A percentile compares a stretch with the other conserved stretches of the same genome.
phyloP scores from a whole-genome alignment of 2,797 vertebrate species.

The Melanotaenia pygmaea region DNA sequence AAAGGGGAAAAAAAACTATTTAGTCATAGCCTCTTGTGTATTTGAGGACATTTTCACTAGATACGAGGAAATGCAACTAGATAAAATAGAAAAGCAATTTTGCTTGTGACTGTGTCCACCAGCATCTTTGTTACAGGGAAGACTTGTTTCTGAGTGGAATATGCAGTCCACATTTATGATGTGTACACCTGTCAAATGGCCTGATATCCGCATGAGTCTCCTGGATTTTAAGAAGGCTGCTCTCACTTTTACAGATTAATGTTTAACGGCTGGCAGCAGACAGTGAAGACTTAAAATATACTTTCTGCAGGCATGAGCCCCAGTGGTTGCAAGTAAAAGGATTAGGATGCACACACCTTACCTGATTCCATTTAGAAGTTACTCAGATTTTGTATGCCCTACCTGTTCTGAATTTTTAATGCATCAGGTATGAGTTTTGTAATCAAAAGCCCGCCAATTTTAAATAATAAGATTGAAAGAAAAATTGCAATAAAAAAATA shows the following conservation, averaged over 20 bases:
- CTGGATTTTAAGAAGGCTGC: neutral
- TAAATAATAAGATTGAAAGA: neutral
- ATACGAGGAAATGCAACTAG: neutral
- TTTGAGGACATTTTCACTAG: constrained; percentile 7
- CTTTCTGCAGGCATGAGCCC: constrained; percentile 1
- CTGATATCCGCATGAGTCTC: constrained; percentile 9
- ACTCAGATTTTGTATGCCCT: neutral
- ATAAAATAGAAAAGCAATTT: neutral
- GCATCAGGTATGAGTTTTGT: neutral
- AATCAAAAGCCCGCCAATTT: neutral
- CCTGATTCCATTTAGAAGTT: constrained; percentile 9
- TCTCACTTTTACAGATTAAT: neutral
- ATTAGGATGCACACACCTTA: neutral
- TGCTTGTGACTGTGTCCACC: neutral
- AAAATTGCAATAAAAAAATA: neutral
- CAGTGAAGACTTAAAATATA: constrained; percentile 20
- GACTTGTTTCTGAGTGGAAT: neutral
- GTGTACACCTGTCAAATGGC: constrained; percentile 9
- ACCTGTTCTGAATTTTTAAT: neutral
- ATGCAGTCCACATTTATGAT: neutral
- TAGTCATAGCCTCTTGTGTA: neutral
- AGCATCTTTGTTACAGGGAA: constrained; percentile 1
- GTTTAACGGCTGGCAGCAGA: constrained; percentile 17
- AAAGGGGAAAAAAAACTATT: neutral
- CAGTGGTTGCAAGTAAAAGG: neutral